Evolutionary conservation across 2,113 vertebrate species (phyloP).

Genomic region (Varanus komodoensis): DNA sequence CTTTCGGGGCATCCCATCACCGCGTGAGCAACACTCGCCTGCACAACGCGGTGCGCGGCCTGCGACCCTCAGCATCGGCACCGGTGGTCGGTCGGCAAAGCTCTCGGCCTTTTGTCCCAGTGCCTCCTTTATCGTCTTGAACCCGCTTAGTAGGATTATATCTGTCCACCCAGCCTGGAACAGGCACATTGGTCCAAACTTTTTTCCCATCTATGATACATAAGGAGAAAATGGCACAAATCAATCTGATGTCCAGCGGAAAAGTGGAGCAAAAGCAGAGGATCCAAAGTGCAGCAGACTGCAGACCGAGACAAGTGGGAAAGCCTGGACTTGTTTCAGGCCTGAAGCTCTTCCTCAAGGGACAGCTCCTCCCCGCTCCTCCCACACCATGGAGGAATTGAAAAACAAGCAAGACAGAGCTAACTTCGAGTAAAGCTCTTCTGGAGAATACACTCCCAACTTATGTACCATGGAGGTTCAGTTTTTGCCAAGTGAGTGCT

Average conservation of each 20-base stretch:
- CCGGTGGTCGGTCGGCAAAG: conserved; percentile 63
- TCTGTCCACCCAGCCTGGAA: conserved; percentile 73
- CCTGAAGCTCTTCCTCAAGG: too few relatives aligned
- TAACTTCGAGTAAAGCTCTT: too few relatives aligned
- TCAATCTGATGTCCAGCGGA: neutral
- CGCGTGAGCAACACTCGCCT: neutral
- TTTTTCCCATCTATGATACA: conserved; percentile 65
- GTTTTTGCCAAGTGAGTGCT: too few relatives aligned
- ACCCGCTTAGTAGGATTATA: conserved; percentile 68
- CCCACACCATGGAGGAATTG: too few relatives aligned
- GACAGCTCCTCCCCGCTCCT: too few relatives aligned
- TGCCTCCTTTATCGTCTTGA: conserved; percentile 66
- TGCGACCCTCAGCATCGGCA: neutral
- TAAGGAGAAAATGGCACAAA: neutral
- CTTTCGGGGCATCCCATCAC: neutral
- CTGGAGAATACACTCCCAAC: too few relatives aligned
- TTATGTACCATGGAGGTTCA: too few relatives aligned
- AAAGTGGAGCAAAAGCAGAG: neutral
- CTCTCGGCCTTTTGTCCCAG: conserved; percentile 66
- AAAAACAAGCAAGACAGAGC: too few relatives aligned
- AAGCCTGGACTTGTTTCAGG: neutral
- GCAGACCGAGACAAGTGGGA: neutral
- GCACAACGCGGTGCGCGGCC: conserved; percentile 8
- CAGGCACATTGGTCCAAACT: conserved; percentile 73
- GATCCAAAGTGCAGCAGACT: neutral